Percentiles rank a stretch among this genome's conserved stretches.
phyloP scores from a whole-genome alignment of 2,888 invertebrate species.

The Nycteola revayana region DNA sequence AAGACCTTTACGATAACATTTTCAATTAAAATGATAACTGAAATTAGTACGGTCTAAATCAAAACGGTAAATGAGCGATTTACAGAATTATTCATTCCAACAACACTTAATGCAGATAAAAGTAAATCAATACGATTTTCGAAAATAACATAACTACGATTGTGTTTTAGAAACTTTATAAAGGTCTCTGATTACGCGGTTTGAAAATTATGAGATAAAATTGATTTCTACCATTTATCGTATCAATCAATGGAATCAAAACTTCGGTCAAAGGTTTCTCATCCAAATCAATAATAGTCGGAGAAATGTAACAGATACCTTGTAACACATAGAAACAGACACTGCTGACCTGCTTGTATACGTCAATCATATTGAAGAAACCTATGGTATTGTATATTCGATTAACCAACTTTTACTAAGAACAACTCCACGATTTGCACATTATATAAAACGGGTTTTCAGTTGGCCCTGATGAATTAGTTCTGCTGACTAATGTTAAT shows the following conservation, averaged over 20 bases:
- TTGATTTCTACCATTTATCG: constrained; percentile 35
- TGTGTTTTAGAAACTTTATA: too few species aligned
- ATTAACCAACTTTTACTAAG: constrained; percentile 28
- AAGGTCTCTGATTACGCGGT: too few species aligned
- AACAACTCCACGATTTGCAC: constrained; percentile 22
- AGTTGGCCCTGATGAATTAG: too few species aligned
- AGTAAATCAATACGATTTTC: too few species aligned
- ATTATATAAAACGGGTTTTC: constrained; percentile 22
- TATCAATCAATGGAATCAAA: constrained; percentile 31
- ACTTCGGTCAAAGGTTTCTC: constrained; percentile 49
- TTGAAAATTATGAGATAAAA: constrained; percentile 20
- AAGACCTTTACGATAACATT: too few species aligned
- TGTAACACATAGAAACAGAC: constrained; percentile 37
- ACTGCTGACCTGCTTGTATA: constrained; percentile 49
- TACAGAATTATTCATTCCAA: too few species aligned
- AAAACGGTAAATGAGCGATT: too few species aligned
- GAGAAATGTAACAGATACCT: constrained; percentile 41
- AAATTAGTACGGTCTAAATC: too few species aligned
- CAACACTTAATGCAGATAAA: too few species aligned
- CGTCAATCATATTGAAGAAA: constrained; percentile 46
- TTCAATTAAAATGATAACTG: too few species aligned
- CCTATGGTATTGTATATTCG: constrained; percentile 25
- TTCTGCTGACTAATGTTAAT: too few species aligned
- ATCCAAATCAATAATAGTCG: constrained; percentile 36
- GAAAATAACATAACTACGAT: too few species aligned